Percentiles rank a stretch among this genome's conserved stretches.
Evolutionary conservation across 2,888 invertebrate species (phyloP).

Genomic region (Pheosia tremula): DNA sequence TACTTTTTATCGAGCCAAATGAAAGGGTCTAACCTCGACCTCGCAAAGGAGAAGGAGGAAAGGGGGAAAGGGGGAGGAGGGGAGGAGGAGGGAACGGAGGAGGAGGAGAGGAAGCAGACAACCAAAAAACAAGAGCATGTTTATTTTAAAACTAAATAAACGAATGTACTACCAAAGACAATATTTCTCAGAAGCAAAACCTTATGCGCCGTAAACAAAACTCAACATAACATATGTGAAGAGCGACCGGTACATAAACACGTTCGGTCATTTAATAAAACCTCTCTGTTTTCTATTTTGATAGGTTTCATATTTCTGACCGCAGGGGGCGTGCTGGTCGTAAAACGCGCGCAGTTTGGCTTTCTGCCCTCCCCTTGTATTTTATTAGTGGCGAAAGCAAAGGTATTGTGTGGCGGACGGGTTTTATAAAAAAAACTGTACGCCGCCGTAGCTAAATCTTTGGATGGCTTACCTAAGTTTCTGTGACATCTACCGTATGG

Average conservation of each 20-base stretch:
- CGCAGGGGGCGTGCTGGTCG: slow-evolving; percentile 57
- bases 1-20: too few relatives aligned
- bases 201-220: slow-evolving; percentile 29
- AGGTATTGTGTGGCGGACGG: slow-evolving; percentile 41
- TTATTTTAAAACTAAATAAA: neutral
- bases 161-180: neutral
- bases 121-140: too few relatives aligned
- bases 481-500: neutral
- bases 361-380: slow-evolving; percentile 55
- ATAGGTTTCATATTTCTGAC: slow-evolving; percentile 71
- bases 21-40: too few relatives aligned
- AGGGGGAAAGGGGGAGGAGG: too few relatives aligned
- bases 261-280: slow-evolving; percentile 59
- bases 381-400: slow-evolving; percentile 56
- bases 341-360: slow-evolving; percentile 62
- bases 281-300: slow-evolving; percentile 61
- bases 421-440: slow-evolving; percentile 4
- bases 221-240: slow-evolving; percentile 15
- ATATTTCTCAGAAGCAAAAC: neutral
- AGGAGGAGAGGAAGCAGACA: too few relatives aligned
- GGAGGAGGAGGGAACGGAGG: too few relatives aligned
- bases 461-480: neutral
- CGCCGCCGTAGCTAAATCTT: neutral
- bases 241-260: slow-evolving; percentile 48
- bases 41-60: too few relatives aligned